A percentile compares a stretch with the other conserved stretches of the same genome.
phyloP scores from a whole-genome alignment of 2,797 vertebrate genomes.

The Hoplostethus mediterraneus region DNA sequence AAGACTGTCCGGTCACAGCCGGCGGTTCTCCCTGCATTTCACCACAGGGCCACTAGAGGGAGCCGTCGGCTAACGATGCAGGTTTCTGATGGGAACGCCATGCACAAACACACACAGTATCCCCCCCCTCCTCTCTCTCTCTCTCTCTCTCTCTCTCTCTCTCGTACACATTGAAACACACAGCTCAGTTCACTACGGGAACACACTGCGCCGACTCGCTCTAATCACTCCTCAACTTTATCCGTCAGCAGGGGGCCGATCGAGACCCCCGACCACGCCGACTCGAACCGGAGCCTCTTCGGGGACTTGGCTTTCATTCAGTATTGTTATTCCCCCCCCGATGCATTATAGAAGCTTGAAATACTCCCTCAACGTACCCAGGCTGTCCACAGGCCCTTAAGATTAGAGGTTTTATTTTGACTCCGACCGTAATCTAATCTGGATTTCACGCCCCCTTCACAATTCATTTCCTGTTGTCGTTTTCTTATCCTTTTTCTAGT shows the following conservation, averaged over 20 bases:
- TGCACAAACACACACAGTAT: background rate
- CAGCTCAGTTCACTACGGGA: too few species aligned
- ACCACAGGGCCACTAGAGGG: constrained; percentile 58
- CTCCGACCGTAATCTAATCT: background rate
- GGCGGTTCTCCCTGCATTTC: constrained; percentile 5
- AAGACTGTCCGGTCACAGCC: too few species aligned
- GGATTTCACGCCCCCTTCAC: too few species aligned
- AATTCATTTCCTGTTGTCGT: too few species aligned
- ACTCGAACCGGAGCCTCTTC: background rate
- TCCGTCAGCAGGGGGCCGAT: background rate
- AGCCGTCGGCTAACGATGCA: constrained; percentile 8
- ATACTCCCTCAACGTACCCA: too few species aligned
- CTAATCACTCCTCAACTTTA: background rate
- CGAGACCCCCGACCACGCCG: background rate
- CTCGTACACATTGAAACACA: too few species aligned
- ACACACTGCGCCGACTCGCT: background rate
- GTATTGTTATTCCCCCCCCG: too few species aligned
- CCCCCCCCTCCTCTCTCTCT: background rate
- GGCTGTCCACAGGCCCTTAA: too few species aligned
- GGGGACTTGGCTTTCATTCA: too few species aligned
- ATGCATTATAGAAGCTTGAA: too few species aligned
- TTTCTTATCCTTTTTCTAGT: too few species aligned
- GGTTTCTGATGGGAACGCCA: background rate
- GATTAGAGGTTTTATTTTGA: background rate
- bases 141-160: background rate